Percentiles rank a stretch among this genome's conserved stretches.
These are phyloP conservation scores for Philopedon plagiatum DNA, from an alignment of 2,888 invertebrate genomes.

Conservation along the genomic window DNA sequence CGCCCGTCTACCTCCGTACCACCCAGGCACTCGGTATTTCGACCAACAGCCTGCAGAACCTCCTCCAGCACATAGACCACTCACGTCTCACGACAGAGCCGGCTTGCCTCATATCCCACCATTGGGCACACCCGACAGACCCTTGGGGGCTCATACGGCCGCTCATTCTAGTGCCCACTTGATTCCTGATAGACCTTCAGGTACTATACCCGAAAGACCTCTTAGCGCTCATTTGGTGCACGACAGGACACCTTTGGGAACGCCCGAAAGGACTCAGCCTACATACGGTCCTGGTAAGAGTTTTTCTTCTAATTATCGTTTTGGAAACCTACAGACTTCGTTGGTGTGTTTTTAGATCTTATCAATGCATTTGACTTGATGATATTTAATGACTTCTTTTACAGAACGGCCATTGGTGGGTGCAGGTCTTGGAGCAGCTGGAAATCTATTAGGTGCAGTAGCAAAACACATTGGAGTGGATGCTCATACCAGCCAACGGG, in stretches of 20 bases:
- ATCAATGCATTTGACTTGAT: no score
- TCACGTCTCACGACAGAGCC: constrained; percentile 68
- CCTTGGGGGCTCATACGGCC: constrained; percentile 55
- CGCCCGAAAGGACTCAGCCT: constrained; percentile 25
- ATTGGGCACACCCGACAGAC: constrained; percentile 60
- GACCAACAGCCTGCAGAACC: constrained; percentile 75
- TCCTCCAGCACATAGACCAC: constrained; percentile 73
- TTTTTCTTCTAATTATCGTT: background rate
- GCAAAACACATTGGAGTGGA: constrained; percentile 69
- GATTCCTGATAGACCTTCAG: constrained; percentile 56
- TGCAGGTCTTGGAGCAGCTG: constrained; percentile 67
- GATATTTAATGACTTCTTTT: no score
- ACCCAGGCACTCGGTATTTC: constrained; percentile 70
- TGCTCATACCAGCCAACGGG: constrained; percentile 71
- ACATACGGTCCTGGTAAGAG: constrained; percentile 41
- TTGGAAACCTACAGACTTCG: no score
- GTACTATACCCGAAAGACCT: constrained; percentile 58
- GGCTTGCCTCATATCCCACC: constrained; percentile 64
- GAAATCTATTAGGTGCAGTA: constrained; percentile 67
- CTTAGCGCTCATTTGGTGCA: constrained; percentile 57
- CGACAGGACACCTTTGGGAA: constrained; percentile 28
- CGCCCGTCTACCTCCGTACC: constrained; percentile 70
- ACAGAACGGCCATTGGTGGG: constrained; percentile 59
- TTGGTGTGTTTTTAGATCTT: no score
- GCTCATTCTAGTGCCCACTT: constrained; percentile 44